Base-by-base conservation (phyloP, 1,140 invertebrate species). In the Dryas iulia region DNA sequence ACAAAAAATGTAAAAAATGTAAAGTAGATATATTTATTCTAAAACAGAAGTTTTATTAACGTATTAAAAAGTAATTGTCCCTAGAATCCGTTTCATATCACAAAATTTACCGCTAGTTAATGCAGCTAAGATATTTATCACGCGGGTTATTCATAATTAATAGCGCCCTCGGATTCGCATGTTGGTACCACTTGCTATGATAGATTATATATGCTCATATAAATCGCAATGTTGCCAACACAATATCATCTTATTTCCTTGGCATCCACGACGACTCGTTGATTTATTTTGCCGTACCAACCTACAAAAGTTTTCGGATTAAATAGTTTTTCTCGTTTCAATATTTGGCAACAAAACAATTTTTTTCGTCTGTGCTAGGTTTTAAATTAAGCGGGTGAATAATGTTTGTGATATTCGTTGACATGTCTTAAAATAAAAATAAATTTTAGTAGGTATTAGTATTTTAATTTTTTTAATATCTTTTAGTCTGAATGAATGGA, bases 301-400 rank as follows among this genome's bases (percentile, higher is more conserved):
- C 87, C 89, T 89, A 91, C 87, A 86, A 89, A 89, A 91, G 76
- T 90, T 88, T 82, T 82, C 79, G 81, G 82, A 90, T 89, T 90
- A 89, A 89, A 89, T 87, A 89, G 88, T 90, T 89, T 90, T 86
- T 85, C 82, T 84, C 78, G 78, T 83, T 83, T 79, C 82, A 82
- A 90, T 86, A 88, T 88, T 90, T 90, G 88, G 82, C 86, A 88
- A 82, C 83, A 75, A 69, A 69, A 83, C 63, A 79, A 79, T 83
- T 87, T 87, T 81, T 81, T 82, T 76, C 57, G 65, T 72, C 71
- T 73, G 70, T 65, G 54, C 59, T 56, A 64, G 66, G 61, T 64
- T 73, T 81, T 76, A 80, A 79, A 78, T 83, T 76, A 77, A 75
- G 59, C 23, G 67, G 33, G 63, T 74, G 69, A 70, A 56, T 68